A percentile compares a stretch with the other conserved stretches of the same genome.
Evolutionary conservation across 2,888 invertebrate species (phyloP).

Genomic region (Celastrina argiolus): DNA sequence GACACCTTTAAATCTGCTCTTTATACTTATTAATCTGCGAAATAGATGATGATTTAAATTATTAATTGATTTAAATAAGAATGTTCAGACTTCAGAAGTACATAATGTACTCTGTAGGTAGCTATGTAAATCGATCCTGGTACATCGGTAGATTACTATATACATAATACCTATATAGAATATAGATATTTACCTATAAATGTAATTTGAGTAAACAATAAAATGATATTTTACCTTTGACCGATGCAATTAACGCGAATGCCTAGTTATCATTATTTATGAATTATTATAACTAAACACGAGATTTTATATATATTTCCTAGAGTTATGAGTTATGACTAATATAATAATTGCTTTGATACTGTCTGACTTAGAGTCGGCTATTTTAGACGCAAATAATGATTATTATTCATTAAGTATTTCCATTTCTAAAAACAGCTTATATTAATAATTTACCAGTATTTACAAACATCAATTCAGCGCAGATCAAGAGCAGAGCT

Average conservation of each 20-base stretch:
- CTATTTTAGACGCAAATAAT: slow-evolving; percentile 7
- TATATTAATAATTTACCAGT: background rate
- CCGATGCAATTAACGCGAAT: slow-evolving; percentile 6
- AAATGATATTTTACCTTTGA: slow-evolving; percentile 1
- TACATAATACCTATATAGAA: no score
- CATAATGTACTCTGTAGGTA: no score
- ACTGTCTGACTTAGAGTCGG: slow-evolving; percentile 14
- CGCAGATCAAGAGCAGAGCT: no score
- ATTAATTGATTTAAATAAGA: no score
- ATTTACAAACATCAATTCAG: background rate
- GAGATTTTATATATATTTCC: slow-evolving; percentile 42
- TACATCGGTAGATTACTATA: background rate
- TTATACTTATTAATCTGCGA: no score
- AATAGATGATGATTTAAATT: no score
- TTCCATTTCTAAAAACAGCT: background rate
- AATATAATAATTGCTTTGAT: slow-evolving; percentile 53
- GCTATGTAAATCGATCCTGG: no score
- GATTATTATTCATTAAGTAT: background rate
- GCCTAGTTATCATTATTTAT: background rate
- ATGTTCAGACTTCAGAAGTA: no score
- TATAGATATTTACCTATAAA: background rate
- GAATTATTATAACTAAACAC: slow-evolving; percentile 29
- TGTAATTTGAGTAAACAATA: slow-evolving; percentile 22
- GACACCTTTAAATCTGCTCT: no score
- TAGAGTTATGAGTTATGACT: slow-evolving; percentile 61